Base-by-base conservation (phyloP, 2,888 invertebrate genomes). In the Notodonta dromedarius region DNA sequence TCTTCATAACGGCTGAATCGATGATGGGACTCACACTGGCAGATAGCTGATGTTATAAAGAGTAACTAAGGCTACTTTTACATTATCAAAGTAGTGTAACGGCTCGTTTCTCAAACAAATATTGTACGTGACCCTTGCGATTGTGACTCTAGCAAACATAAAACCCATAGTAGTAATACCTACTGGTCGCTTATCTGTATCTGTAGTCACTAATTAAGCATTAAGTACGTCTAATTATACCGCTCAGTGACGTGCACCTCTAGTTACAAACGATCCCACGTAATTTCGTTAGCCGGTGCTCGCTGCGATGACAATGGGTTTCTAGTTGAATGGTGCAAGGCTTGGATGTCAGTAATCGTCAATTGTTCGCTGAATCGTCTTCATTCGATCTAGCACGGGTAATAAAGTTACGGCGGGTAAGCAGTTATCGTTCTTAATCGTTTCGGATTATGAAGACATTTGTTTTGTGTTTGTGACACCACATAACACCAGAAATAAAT, bases 261-360 rank as follows among this genome's bases (percentile, higher is more conserved):
- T 70, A 66, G 66, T 60, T 66, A 73, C 65, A 76, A 71, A 63
- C 56, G 66, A 71, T 84, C 83, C 75, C 82, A 83, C 80, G 79
- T 82, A 74, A 76, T 78, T 79, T 79, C 68, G 69, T 70, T 74
- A 78, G 65, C 69, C 74, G 73, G 68, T 62, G 69, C 70, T 69
- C 62, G 69, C 70, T 69, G 67, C 65, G 63, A 70, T 78, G 78
- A 87, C 85, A 87, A 87, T 86, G 73, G 79, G 57, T 71, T 69
- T 73, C 62, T 57, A 55, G 62, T 75, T 74, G 70, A 79, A 76
- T 74, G 69, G 67, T 68, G 69, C 66, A 69, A 72, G 74, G 80
- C 70, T 80, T 72, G 67, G 70, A 69, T 69, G 74, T 66, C 73
- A 72, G 73, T 86, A 84, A 86, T 84, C 70, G 74, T 69, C 82